Evolutionary conservation across 2,797 vertebrate genomes (phyloP).

Genomic region (Pseudopleuronectes americanus): DNA sequence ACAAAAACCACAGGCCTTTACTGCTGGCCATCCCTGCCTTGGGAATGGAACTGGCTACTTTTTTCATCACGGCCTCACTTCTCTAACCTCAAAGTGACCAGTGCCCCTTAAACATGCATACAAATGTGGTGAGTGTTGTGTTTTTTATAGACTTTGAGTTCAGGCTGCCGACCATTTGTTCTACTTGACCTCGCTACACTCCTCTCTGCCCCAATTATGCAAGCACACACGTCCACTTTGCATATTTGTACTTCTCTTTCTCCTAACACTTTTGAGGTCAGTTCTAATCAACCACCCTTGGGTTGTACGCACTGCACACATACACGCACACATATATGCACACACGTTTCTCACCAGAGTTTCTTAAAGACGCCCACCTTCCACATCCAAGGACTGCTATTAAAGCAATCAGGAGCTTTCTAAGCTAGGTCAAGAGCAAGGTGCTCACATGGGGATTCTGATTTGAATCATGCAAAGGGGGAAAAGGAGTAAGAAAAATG

Average conservation of each 20-base stretch:
- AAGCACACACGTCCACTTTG: conserved; percentile 71
- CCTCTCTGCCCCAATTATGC: conserved; percentile 72
- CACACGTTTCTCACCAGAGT: conserved; percentile 62
- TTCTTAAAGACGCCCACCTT: conserved; percentile 78
- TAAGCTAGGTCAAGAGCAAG: conserved; percentile 78
- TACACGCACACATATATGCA: conserved; percentile 13
- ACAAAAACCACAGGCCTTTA: conserved; percentile 33
- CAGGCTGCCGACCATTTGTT: conserved; percentile 69
- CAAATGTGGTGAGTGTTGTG: conserved; percentile 46
- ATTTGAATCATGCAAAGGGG: conserved; percentile 79
- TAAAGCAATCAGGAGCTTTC: conserved; percentile 86
- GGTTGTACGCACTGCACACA: conserved; percentile 55
- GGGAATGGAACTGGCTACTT: conserved; percentile 28
- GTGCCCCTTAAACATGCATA: conserved; percentile 46
- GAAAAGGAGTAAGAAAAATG: conserved; percentile 58
- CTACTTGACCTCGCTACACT: conserved; percentile 72
- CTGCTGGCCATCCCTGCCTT: conserved; percentile 27
- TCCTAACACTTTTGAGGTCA: conserved; percentile 75
- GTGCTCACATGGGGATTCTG: conserved; percentile 77
- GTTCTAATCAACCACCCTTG: conserved; percentile 80
- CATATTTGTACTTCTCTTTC: conserved; percentile 75
- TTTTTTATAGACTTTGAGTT: conserved; percentile 54
- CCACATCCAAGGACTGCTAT: conserved; percentile 80
- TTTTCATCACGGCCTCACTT: conserved; percentile 46
- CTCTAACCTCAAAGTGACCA: conserved; percentile 56